Conservation (phyloP, 2,888 invertebrate genomes). For the Andrena hattorfiana region DNA sequence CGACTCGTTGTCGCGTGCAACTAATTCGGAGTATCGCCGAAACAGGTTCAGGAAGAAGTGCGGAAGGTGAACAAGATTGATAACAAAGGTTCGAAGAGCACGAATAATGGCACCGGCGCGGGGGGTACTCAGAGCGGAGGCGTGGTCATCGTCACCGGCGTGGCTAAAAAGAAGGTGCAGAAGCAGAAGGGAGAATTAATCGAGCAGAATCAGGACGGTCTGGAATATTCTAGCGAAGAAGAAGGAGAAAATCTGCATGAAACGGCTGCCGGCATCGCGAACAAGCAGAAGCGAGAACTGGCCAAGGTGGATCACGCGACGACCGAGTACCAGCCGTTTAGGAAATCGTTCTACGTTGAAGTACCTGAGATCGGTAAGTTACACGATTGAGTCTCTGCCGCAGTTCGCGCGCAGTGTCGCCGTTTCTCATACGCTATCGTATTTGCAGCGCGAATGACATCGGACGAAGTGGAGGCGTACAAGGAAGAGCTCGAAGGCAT, state of each 20-base stretch:
- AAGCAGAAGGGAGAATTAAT: constrained; percentile 98
- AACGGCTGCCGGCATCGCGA: constrained; percentile 94
- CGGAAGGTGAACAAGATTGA: constrained; percentile 92
- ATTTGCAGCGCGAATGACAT: constrained; percentile 91
- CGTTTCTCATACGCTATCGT: not conserved
- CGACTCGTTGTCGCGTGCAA: not conserved
- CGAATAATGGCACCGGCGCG: constrained; percentile 84
- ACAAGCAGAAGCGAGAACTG: constrained; percentile 96
- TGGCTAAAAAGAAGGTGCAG: constrained; percentile 92
- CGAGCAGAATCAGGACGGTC: constrained; percentile 98
- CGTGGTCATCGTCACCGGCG: constrained; percentile 93
- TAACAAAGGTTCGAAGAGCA: constrained; percentile 86
- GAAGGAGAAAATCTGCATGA: constrained; percentile 97
- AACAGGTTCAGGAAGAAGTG: constrained; percentile 91
- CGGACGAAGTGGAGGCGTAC: constrained; percentile 94
- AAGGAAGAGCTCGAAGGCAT: constrained; percentile 97
- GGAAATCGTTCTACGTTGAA: constrained; percentile 99
- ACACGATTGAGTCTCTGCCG: not conserved
- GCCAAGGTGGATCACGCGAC: constrained; percentile 96
- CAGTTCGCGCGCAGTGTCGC: not conserved
- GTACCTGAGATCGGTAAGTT: constrained; percentile 93
- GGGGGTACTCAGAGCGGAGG: constrained; percentile 84
- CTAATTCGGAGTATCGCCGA: not conserved
- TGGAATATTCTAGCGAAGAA: constrained; percentile 99
- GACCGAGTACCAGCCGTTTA: constrained; percentile 94